Evolutionary conservation across 2,797 vertebrate species (phyloP).

Genomic region (Onychomys arenicola): DNA sequence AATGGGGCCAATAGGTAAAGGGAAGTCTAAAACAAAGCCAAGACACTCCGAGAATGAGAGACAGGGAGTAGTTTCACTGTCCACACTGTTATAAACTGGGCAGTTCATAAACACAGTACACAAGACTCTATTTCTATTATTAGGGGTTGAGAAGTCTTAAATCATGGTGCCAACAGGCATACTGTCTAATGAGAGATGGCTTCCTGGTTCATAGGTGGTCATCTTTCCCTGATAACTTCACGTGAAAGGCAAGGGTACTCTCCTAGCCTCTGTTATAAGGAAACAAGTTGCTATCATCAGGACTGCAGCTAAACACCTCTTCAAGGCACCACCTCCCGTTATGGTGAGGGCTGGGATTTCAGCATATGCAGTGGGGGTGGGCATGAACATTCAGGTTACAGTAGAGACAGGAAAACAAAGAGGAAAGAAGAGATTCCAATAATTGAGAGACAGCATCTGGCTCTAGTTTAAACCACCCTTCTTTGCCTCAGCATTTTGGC

Average conservation of each 20-base stretch:
- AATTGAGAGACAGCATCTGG: background rate
- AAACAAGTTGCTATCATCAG: background rate
- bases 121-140: background rate
- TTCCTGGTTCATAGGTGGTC: background rate
- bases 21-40: background rate
- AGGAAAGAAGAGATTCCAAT: background rate
- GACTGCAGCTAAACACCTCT: background rate
- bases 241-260: background rate
- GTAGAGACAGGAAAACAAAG: no score
- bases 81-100: background rate
- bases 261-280: background rate
- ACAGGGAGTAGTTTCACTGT: background rate
- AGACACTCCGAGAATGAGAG: background rate
- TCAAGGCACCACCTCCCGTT: background rate
- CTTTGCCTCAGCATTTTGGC: background rate
- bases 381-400: background rate
- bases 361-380: background rate
- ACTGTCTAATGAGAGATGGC: background rate
- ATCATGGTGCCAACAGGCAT: background rate
- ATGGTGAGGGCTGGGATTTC: background rate
- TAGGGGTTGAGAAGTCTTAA: background rate
- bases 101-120: background rate
- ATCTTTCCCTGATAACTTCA: background rate
- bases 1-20: background rate
- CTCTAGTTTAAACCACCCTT: background rate